Base-by-base conservation (phyloP, 2,888 invertebrate genomes). In the Eupeodes luniger region DNA sequence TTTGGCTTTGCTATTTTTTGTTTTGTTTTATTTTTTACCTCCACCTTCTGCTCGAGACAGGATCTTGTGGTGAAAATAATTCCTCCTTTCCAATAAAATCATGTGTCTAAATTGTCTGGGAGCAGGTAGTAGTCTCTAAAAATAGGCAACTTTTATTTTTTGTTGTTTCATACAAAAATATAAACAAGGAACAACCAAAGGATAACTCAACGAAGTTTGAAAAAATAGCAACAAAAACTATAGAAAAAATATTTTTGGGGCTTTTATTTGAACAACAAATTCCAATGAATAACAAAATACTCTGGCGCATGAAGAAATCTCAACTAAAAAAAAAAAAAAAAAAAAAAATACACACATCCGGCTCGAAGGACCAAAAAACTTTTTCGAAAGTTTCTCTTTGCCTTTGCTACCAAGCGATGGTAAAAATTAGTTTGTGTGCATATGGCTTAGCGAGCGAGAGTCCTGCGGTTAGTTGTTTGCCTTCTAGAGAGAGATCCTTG, bases 261-360 rank as follows among this genome's bases (percentile, higher is more conserved):
- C 44, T 76, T 83, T 80, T 87, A 87, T 87, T 87, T 80, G 66
- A 83, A 83, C 84, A 77, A 55, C 87, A 87, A 87, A 87, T 87
- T 84, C 80, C 87, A 87, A 87, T 87, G 87, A 83, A 87, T 87
- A 87, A 87, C 84, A 84, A 84, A 87, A 84, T 72, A 69, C 74
- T 27, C 27, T 78, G 64, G 62, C 70, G 57, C 75, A 72, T 59
- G 47, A 49, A 59, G 72, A 27, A 79, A 82, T 53, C 55, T 36
- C 55, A 70, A 79, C 51, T 74, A 74, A 69, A 36, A 75, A 61
- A 53, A 51, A 64, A 19, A 61, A 53, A 51, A 64, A 19, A 19
- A 19, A 81, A 57, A 44, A 6, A 76, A 16, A 12, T 9, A 34
- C 10, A 27, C 27, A 16, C 19, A 47, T n/a, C 47, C 59, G 72